These are phyloP conservation scores for Drosophila parvula DNA, from an alignment of 1,140 invertebrate species.

Conservation along the genomic window DNA sequence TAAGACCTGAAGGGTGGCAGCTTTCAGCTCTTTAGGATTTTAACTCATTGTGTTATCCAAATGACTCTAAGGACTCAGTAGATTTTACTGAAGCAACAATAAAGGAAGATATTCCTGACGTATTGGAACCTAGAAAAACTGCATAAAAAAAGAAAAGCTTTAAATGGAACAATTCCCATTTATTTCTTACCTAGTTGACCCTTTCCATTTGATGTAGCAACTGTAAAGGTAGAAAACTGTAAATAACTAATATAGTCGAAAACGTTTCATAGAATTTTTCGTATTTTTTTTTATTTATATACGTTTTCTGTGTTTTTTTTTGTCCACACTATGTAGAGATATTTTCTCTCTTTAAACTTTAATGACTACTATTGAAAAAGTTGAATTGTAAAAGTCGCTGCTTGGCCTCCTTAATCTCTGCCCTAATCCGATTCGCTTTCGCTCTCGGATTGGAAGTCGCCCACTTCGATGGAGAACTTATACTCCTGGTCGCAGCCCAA, in stretches of 20 bases:
- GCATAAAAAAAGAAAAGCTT: too few relatives aligned
- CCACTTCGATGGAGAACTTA: conserved; percentile 92
- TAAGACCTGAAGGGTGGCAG: too few relatives aligned
- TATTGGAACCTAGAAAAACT: too few relatives aligned
- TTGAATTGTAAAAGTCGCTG: conserved; percentile 19
- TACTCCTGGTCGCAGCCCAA: conserved; percentile 99
- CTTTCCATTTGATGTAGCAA: too few relatives aligned
- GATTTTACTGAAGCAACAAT: too few relatives aligned
- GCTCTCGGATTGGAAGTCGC: conserved; percentile 87
- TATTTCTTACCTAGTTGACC: too few relatives aligned
- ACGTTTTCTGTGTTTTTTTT: neutral
- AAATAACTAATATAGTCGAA: neutral
- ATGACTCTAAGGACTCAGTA: too few relatives aligned
- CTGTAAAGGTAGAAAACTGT: too few relatives aligned
- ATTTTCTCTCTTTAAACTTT: neutral
- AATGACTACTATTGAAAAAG: neutral
- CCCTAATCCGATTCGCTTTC: conserved; percentile 86
- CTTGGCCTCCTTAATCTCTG: conserved; percentile 1
- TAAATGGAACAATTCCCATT: too few relatives aligned
- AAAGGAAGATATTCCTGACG: too few relatives aligned
- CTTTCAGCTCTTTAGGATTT: too few relatives aligned
- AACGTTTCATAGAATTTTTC: neutral
- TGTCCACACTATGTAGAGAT: neutral
- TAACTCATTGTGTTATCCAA: too few relatives aligned
- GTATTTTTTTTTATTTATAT: neutral